A percentile compares a stretch with the other conserved stretches of the same genome.
Evolutionary conservation across 2,113 vertebrate species (phyloP).

Genomic region (Vulpes lagopus): DNA sequence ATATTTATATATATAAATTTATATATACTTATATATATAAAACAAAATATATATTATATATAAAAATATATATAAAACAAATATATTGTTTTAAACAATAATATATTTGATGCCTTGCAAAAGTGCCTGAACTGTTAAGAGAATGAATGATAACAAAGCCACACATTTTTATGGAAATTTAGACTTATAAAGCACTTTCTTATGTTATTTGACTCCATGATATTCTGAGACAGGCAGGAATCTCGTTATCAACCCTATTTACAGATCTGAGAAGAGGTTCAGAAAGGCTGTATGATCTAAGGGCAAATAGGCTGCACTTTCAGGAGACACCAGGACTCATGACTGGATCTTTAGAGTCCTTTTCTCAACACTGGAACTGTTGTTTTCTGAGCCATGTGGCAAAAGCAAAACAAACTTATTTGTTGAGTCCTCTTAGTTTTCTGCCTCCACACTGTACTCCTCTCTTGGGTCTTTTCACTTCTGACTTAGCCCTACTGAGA

Average conservation of each 20-base stretch:
- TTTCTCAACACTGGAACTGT: constrained; percentile 7
- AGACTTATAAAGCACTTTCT: not conserved
- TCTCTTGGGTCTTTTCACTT: constrained; percentile 20
- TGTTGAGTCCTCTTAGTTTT: not conserved
- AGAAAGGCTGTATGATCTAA: not conserved
- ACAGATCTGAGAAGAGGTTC: not conserved
- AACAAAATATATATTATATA: too few relatives aligned
- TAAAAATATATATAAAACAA: too few relatives aligned
- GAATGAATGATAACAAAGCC: constrained; percentile 8
- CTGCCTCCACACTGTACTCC: not conserved
- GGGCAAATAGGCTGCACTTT: constrained; percentile 20
- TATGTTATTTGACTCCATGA: constrained; percentile 10
- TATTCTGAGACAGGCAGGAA: constrained; percentile 26
- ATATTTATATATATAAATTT: too few relatives aligned
- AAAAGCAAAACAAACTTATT: constrained; percentile 32
- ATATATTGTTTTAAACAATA: too few relatives aligned
- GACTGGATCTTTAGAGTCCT: not conserved
- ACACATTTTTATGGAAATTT: not conserved
- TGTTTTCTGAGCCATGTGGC: not conserved
- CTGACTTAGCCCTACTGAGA: not conserved
- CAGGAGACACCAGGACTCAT: not conserved
- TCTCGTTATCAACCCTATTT: not conserved
- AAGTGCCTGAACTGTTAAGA: not conserved
- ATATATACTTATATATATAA: too few relatives aligned
- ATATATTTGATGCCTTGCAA: constrained; percentile 30